Conservation (phyloP, 2,797 vertebrate species). For the Caiman crocodilus region DNA sequence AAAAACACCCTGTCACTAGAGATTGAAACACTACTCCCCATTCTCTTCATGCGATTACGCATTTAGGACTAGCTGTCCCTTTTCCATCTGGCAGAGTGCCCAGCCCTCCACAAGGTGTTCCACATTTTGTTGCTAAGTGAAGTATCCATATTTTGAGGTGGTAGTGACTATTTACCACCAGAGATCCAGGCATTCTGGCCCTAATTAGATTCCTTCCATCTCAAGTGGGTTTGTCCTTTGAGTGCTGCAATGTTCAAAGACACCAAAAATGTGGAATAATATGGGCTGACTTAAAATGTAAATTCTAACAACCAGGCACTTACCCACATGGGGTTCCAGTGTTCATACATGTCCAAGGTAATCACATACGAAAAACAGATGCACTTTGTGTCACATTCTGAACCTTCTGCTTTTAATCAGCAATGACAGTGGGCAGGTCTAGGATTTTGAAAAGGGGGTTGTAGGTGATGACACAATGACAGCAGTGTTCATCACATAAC, state of each 20-base stretch:
- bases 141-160: not conserved
- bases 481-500: too few species aligned
- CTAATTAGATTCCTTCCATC: not conserved
- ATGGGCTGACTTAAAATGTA: not conserved
- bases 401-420: not conserved
- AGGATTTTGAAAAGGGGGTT: too few species aligned
- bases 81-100: too few species aligned
- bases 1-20: too few species aligned
- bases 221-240: not conserved
- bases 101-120: too few species aligned
- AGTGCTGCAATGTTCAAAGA: not conserved
- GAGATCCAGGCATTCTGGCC: not conserved
- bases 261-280: not conserved
- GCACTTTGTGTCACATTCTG: not conserved
- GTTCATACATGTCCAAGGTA: not conserved
- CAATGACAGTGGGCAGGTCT: too few species aligned
- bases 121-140: too few species aligned
- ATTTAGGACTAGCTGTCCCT: too few species aligned
- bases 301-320: not conserved
- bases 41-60: too few species aligned
- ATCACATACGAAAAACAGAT: not conserved
- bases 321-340: not conserved
- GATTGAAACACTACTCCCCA: too few species aligned
- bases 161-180: not conserved
- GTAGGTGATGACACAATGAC: too few species aligned